Base-by-base conservation (phyloP, 1,140 invertebrate species). In the Drosophila kohkoa region DNA sequence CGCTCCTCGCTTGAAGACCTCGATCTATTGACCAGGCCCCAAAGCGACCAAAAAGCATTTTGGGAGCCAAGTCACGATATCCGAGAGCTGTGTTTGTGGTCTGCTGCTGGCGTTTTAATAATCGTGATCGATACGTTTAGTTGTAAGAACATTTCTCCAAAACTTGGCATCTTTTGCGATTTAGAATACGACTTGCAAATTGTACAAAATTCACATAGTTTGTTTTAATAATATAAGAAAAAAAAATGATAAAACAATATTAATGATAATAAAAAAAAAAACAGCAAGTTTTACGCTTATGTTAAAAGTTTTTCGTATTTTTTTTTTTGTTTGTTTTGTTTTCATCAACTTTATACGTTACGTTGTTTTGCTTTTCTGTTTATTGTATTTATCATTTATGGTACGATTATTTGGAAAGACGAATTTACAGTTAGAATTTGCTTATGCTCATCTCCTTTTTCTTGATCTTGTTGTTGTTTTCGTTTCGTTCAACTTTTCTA, bases 351-450 rank as follows among this genome's bases (percentile, higher is more conserved):
- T 59, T 70, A 57, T 35, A 11, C 60, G 15, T 63, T 64, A 45
- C 38, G 52, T 64, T 75, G 48, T 63, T 63, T 63, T 54, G 16
- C 16, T 68, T 55, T 77, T 60, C 65, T 63, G 59, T 41, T 55
- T 64, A 71, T 69, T 46, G 54, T 25, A 25, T 68, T 73, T 51
- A 58, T 77, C 43, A 15, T 78, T 78, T 82, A 69, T 75, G 63
- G 60, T 89, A 78, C 67, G 81, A 81, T 89, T 88, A 88, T 89
- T 88, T 88, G 85, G 85, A 88, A 88, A 88, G 85, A 88, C 85
- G 85, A 88, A 88, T 88, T 88, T 88, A 88, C 83, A 88, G 52
- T 87, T 88, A 82, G 77, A 87, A 74, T 72, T 82, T 77, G 79
- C 83, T 79, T 62, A 64, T 82, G 73, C 71, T 77, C 51, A 54